Percentiles rank a stretch among this genome's conserved stretches.
Conservation (phyloP, 2,113 vertebrate species). For the Bufo bufo region DNA sequence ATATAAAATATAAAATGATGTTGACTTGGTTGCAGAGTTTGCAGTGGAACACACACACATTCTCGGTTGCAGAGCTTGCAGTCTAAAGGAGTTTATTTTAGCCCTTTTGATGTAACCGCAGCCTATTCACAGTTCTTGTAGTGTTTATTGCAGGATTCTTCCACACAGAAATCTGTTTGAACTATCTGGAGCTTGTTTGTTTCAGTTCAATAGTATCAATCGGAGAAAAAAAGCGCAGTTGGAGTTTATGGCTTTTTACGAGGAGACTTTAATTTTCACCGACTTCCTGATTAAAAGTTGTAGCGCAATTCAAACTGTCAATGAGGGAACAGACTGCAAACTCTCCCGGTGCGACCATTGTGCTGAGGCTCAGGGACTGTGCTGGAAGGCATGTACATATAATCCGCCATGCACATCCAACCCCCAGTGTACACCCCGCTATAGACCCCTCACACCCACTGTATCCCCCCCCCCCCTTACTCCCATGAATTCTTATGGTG, state of each 20-base stretch:
- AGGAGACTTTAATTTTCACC: slow-evolving; percentile 7
- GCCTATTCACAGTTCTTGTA: neutral
- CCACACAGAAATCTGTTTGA: neutral
- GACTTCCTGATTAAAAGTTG: slow-evolving; percentile 16
- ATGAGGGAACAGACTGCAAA: slow-evolving; percentile 23
- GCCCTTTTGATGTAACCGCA: neutral
- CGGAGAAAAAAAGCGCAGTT: slow-evolving; percentile 7
- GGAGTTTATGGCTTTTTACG: neutral
- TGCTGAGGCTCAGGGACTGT: neutral
- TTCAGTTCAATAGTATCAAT: neutral
- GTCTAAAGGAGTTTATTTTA: neutral
- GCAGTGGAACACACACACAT: neutral
- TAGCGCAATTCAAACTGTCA: slow-evolving; percentile 24
- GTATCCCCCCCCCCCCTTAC: neutral
- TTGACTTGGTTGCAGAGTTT: no score
- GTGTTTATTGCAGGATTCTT: neutral
- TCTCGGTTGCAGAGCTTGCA: neutral
- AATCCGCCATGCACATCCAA: neutral
- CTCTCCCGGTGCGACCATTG: neutral
- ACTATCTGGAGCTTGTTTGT: neutral
- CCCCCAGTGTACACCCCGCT: no score
- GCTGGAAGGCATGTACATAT: neutral
- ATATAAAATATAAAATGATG: no score
- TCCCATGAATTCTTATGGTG: no score
- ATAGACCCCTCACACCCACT: neutral